Evolutionary conservation across 1,140 invertebrate species (phyloP).

Genomic region (Oryzaephilus surinamensis): DNA sequence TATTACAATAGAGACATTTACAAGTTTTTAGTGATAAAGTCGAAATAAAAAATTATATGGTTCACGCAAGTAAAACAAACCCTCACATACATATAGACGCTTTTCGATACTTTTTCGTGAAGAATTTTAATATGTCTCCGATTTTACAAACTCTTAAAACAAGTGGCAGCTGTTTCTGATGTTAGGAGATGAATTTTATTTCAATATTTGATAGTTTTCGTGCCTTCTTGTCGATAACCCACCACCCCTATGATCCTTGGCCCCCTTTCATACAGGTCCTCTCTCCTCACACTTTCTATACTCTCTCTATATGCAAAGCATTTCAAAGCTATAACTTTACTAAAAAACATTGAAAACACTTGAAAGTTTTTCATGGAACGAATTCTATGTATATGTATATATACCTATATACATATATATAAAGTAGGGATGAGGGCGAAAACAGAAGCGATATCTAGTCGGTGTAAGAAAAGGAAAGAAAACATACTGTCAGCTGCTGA

Average conservation of each 20-base stretch:
- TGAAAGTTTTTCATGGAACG: constrained; percentile 27
- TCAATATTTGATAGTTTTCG: constrained; percentile 38
- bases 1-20: too few relatives aligned
- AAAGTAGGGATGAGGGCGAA: too few relatives aligned
- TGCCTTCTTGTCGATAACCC: constrained; percentile 21
- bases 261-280: too few relatives aligned
- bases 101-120: constrained; percentile 22
- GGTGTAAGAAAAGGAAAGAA: constrained; percentile 27
- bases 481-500: constrained; percentile 33
- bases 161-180: constrained; percentile 36
- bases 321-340: constrained; percentile 30
- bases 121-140: constrained; percentile 34
- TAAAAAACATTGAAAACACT: constrained; percentile 30
- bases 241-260: constrained; percentile 17
- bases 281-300: too few relatives aligned
- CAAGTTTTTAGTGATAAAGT: too few relatives aligned
- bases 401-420: too few relatives aligned
- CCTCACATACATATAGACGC: not conserved
- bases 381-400: too few relatives aligned
- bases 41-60: too few relatives aligned
- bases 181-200: constrained; percentile 37
- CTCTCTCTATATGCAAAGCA: constrained; percentile 30
- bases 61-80: too few relatives aligned
- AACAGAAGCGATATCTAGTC: too few relatives aligned
- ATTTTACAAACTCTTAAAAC: constrained; percentile 36